Percentiles rank a stretch among this genome's conserved stretches.
Conservation (phyloP, 2,888 invertebrate genomes). For the Rhagophthalmus giganteus region DNA sequence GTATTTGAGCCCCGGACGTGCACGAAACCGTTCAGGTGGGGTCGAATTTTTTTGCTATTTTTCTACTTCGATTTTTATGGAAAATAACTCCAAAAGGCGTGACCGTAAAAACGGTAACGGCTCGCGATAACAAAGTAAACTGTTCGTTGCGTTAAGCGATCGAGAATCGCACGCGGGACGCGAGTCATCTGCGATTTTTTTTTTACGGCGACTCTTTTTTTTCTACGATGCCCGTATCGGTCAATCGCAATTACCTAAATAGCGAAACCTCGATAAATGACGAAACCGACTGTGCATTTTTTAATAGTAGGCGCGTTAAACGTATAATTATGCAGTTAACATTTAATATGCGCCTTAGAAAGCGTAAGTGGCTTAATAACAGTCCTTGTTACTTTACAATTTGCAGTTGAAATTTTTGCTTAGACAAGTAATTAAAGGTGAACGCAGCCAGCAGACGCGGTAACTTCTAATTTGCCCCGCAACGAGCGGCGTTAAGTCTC, state of each 20-base stretch:
- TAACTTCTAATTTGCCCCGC: slow-evolving; percentile 10
- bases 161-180: too few species aligned
- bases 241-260: neutral
- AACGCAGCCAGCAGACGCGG: slow-evolving; percentile 4
- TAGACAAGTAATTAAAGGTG: slow-evolving; percentile 11
- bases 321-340: slow-evolving; percentile 15
- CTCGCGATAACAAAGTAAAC: too few species aligned
- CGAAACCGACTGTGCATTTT: slow-evolving; percentile 11
- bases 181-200: too few species aligned
- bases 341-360: slow-evolving; percentile 13
- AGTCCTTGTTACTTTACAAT: slow-evolving; percentile 16
- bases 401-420: slow-evolving; percentile 10
- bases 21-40: too few species aligned
- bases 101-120: too few species aligned
- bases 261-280: neutral
- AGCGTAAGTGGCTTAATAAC: slow-evolving; percentile 20
- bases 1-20: too few species aligned
- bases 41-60: too few species aligned
- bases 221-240: too few species aligned
- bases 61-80: too few species aligned
- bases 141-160: too few species aligned
- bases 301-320: slow-evolving; percentile 9
- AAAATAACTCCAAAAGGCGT: too few species aligned
- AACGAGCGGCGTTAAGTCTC: slow-evolving; percentile 5
- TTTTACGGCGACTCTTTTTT: too few species aligned